Evolutionary conservation across 2,113 vertebrate species (phyloP).

Genomic region (Arenaria interpres): DNA sequence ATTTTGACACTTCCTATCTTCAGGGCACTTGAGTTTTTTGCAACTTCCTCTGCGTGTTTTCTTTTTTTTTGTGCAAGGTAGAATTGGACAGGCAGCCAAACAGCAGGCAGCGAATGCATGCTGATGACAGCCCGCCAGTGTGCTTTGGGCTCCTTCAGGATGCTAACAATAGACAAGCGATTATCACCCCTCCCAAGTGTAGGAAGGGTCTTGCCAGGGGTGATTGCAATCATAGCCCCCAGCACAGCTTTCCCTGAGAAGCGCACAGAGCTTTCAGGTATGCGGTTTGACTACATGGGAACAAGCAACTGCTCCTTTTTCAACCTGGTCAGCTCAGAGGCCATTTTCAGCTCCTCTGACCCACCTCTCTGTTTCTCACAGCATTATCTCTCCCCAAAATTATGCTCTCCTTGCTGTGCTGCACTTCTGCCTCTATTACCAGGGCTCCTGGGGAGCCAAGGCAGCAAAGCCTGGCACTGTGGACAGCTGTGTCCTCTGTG

Average conservation of each 20-base stretch:
- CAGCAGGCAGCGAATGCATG: background rate
- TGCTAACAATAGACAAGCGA: background rate
- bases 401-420: background rate
- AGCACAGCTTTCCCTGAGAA: background rate
- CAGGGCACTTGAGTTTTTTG: background rate
- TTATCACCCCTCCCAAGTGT: background rate
- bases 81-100: constrained; percentile 4
- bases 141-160: background rate
- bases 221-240: background rate
- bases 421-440: background rate
- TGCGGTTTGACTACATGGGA: background rate
- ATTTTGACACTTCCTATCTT: constrained; percentile 29
- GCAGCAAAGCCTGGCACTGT: background rate
- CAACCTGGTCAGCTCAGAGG: background rate
- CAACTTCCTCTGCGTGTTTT: background rate
- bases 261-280: background rate
- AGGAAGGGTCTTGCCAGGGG: background rate
- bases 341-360: background rate
- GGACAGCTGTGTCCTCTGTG: background rate
- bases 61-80: background rate
- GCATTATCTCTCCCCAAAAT: background rate
- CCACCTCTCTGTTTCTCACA: background rate
- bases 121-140: background rate
- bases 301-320: background rate
- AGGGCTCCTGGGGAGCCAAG: background rate